A percentile compares a stretch with the other conserved stretches of the same genome.
phyloP scores from a whole-genome alignment of 2,113 vertebrate species.

The Takifugu bimaculatus region DNA sequence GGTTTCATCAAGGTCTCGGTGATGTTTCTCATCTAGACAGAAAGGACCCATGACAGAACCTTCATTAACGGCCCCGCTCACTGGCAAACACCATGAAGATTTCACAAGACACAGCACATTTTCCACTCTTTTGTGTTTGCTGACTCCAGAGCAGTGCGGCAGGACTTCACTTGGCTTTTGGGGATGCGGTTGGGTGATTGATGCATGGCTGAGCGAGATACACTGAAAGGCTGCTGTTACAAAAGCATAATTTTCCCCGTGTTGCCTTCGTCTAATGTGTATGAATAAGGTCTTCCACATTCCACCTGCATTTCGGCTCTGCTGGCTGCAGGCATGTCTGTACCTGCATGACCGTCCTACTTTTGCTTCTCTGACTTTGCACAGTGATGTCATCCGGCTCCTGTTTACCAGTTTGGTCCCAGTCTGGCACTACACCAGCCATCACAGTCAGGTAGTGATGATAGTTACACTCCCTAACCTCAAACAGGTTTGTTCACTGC shows the following conservation, averaged over 20 bases:
- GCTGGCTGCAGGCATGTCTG: slow-evolving; percentile 39
- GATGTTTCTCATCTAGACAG: slow-evolving; percentile 88
- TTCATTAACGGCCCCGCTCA: slow-evolving; percentile 5
- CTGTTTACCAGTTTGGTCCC: slow-evolving; percentile 38
- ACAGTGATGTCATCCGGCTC: slow-evolving; percentile 35
- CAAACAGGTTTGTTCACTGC: slow-evolving; percentile 21
- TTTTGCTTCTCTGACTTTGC: slow-evolving; percentile 35
- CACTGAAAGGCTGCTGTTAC: neutral
- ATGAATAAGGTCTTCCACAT: slow-evolving; percentile 9
- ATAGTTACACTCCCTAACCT: slow-evolving; percentile 39
- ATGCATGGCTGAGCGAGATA: neutral
- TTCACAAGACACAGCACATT: slow-evolving; percentile 17
- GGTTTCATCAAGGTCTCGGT: slow-evolving; percentile 97
- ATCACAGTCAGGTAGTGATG: slow-evolving; percentile 36
- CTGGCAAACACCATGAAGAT: neutral
- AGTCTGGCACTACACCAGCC: slow-evolving; percentile 48
- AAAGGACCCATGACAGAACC: slow-evolving; percentile 2
- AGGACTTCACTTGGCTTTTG: neutral
- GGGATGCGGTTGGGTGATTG: neutral
- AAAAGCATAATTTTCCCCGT: neutral
- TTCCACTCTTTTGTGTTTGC: neutral
- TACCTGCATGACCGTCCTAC: slow-evolving; percentile 41
- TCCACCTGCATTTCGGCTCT: slow-evolving; percentile 15
- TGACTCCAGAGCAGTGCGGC: neutral
- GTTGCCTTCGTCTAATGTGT: neutral